Percentiles rank a stretch among this genome's conserved stretches.
Evolutionary conservation across 2,888 invertebrate species (phyloP).

Genomic region (Tiliacea aurago): DNA sequence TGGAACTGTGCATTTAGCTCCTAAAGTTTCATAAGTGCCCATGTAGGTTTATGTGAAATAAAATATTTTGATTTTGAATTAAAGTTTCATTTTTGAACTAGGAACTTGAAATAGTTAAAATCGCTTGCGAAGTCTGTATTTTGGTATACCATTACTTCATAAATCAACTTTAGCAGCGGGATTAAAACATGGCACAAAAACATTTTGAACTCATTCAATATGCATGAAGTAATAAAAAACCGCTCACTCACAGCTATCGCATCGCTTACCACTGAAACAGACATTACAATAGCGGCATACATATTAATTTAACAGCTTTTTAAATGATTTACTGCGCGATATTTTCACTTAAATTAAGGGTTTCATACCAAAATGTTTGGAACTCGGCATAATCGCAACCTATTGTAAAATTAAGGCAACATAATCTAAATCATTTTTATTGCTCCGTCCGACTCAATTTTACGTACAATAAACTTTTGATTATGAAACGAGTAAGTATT

Average conservation of each 20-base stretch:
- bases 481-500: slow-evolving; percentile 50
- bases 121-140: neutral
- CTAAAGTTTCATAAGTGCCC: no score
- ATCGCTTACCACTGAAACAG: slow-evolving; percentile 53
- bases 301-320: slow-evolving; percentile 77
- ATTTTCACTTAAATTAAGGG: slow-evolving; percentile 74
- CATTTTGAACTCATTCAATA: slow-evolving; percentile 47
- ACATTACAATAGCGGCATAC: slow-evolving; percentile 69
- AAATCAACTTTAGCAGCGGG: slow-evolving; percentile 20
- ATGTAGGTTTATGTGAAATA: no score
- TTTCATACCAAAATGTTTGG: slow-evolving; percentile 61
- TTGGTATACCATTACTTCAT: neutral
- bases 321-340: slow-evolving; percentile 76
- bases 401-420: slow-evolving; percentile 70
- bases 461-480: slow-evolving; percentile 65
- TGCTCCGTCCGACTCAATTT: slow-evolving; percentile 64
- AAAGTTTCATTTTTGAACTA: neutral
- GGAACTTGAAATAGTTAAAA: no score
- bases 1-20: no score
- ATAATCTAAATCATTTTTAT: slow-evolving; percentile 70
- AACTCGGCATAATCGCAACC: slow-evolving; percentile 63
- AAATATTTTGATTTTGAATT: no score
- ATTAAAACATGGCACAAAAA: slow-evolving; percentile 38
- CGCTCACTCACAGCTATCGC: slow-evolving; percentile 47
- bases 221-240: slow-evolving; percentile 51